A percentile compares a stretch with the other conserved stretches of the same genome.
phyloP scores from a whole-genome alignment of 2,113 vertebrate species.

The Centrocercus urophasianus region DNA sequence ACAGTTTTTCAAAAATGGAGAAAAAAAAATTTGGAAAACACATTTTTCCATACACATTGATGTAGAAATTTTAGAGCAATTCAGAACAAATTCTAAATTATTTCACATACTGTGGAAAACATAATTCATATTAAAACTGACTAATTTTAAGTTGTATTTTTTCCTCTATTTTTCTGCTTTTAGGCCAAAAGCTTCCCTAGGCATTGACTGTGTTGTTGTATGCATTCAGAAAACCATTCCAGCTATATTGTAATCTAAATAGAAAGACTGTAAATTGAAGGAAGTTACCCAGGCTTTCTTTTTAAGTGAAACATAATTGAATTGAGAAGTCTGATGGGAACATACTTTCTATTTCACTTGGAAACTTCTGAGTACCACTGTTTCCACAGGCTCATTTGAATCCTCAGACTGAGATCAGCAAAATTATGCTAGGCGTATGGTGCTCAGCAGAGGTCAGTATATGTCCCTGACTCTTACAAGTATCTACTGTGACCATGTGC shows the following conservation, averaged over 20 bases:
- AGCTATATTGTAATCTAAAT: background rate
- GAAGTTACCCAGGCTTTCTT: background rate
- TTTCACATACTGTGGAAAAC: background rate
- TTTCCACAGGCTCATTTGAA: background rate
- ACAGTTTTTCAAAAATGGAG: background rate
- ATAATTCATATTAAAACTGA: background rate
- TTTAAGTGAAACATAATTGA: background rate
- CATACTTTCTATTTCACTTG: background rate
- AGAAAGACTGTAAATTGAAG: background rate
- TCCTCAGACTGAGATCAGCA: background rate
- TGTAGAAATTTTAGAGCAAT: background rate
- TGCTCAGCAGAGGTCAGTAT: background rate
- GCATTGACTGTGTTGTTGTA: background rate
- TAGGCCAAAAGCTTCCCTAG: background rate
- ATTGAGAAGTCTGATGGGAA: background rate
- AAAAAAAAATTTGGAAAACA: background rate
- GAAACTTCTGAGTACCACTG: background rate
- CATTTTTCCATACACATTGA: background rate
- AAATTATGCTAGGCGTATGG: background rate
- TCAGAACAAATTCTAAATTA: conserved; percentile 10
- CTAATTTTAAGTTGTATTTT: background rate
- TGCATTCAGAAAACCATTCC: background rate
- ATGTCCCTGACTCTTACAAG: background rate
- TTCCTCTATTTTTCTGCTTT: background rate
- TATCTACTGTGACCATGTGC: background rate